Evolutionary conservation across 53 echinoderm and acorn worm genomes (phyloP).

Genomic region (Glandiceps talaboti): DNA sequence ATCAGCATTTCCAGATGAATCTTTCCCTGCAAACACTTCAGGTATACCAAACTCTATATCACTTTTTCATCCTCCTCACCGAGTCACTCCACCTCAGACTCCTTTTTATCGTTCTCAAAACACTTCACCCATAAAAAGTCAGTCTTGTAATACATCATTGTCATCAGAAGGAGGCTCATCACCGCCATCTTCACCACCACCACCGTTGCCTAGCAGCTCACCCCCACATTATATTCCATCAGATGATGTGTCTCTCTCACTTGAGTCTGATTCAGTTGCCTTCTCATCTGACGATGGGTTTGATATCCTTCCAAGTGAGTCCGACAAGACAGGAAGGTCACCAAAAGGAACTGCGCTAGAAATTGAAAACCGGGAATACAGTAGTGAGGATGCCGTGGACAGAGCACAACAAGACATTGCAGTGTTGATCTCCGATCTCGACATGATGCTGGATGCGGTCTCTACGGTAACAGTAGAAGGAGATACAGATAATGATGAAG

Average conservation of each 20-base stretch:
- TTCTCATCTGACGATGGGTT: background rate
- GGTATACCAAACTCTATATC: too few relatives aligned
- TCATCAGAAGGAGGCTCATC: too few relatives aligned
- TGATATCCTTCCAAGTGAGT: background rate
- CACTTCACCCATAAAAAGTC: too few relatives aligned
- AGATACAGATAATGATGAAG: background rate
- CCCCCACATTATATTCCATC: background rate
- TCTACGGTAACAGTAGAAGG: background rate
- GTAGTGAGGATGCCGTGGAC: conserved; percentile 27
- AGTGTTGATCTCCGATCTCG: conserved; percentile 43
- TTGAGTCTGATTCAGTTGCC: background rate
- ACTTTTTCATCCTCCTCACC: too few relatives aligned
- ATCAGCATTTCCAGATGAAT: too few relatives aligned
- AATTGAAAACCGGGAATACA: conserved; percentile 70
- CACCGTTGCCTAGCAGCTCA: background rate
- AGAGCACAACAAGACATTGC: conserved; percentile 52
- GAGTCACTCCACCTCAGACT: too few relatives aligned
- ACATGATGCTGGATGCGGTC: conserved; percentile 12
- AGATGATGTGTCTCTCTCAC: background rate
- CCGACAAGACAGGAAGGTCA: background rate
- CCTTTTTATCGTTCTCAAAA: too few relatives aligned
- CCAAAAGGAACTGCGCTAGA: conserved; percentile 15
- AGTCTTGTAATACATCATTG: too few relatives aligned
- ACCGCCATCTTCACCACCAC: too few relatives aligned
- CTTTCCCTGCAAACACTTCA: too few relatives aligned